Evolutionary conservation across 2,113 vertebrate species (phyloP).

Genomic region (Campylorhamphus procurvoides): DNA sequence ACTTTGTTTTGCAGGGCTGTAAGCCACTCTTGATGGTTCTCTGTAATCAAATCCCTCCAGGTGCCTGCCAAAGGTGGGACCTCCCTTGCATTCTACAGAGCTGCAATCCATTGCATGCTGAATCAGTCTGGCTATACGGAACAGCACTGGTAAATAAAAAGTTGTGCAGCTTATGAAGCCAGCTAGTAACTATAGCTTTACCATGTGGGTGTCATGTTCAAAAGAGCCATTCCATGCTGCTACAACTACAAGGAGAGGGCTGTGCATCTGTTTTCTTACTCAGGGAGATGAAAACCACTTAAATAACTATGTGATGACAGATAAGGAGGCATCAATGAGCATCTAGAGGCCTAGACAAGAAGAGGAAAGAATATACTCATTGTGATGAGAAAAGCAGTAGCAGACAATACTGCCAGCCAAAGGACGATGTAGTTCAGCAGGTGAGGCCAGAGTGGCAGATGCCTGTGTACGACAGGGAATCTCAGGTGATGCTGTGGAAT

Average conservation of each 20-base stretch:
- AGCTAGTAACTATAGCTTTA: not conserved
- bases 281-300: not conserved
- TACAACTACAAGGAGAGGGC: not conserved
- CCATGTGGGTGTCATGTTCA: not conserved
- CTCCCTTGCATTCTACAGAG: not conserved
- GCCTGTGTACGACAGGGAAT: not conserved
- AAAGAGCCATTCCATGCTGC: not conserved
- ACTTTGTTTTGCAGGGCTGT: not conserved
- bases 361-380: not conserved
- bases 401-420: not conserved
- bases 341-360: not conserved
- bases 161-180: not conserved
- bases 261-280: not conserved
- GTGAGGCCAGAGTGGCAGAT: not conserved
- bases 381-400: not conserved
- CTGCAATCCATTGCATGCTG: not conserved
- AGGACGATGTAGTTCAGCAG: not conserved
- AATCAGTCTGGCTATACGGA: not conserved
- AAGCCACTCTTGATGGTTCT: not conserved
- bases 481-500: not conserved
- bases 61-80: not conserved
- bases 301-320: slow-evolving; percentile 15
- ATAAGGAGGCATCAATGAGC: not conserved
- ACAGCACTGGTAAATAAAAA: not conserved
- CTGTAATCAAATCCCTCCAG: not conserved